Percentiles rank a stretch among this genome's conserved stretches.
Evolutionary conservation across 64 coral and sea anemone genomes (phyloP).

Genomic region (Acropora yongei): DNA sequence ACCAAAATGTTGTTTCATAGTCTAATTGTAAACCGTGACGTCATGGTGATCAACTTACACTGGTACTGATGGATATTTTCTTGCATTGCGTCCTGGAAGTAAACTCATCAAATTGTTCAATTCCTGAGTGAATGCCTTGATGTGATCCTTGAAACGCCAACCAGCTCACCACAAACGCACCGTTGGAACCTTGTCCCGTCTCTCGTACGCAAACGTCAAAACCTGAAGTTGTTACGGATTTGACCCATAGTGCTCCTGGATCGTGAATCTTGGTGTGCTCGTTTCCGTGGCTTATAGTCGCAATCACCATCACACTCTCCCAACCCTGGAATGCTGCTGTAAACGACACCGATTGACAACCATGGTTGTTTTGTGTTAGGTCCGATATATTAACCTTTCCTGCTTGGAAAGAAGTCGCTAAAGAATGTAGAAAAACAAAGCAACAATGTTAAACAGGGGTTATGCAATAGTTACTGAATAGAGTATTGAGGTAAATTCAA

Average conservation of each 20-base stretch:
- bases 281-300: constrained; percentile 42
- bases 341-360: constrained; percentile 41
- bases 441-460: too few species aligned
- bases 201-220: constrained; percentile 60
- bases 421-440: not conserved
- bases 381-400: constrained; percentile 26
- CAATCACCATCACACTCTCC: constrained; percentile 16
- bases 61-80: not conserved
- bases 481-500: too few species aligned
- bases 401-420: constrained; percentile 29
- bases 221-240: constrained; percentile 37
- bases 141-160: constrained; percentile 48
- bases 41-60: not conserved
- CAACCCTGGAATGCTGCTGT: not conserved
- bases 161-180: constrained; percentile 59
- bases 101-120: constrained; percentile 22
- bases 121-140: constrained; percentile 16
- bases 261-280: constrained; percentile 46
- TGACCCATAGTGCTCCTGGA: constrained; percentile 35
- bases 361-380: constrained; percentile 9
- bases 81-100: constrained; percentile 43
- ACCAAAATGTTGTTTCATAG: too few species aligned
- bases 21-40: too few species aligned
- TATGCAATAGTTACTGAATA: too few species aligned
- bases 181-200: constrained; percentile 48